A percentile compares a stretch with the other conserved stretches of the same genome.
Evolutionary conservation across 2,888 invertebrate genomes (phyloP).

Genomic region (Drosophila eohydei): DNA sequence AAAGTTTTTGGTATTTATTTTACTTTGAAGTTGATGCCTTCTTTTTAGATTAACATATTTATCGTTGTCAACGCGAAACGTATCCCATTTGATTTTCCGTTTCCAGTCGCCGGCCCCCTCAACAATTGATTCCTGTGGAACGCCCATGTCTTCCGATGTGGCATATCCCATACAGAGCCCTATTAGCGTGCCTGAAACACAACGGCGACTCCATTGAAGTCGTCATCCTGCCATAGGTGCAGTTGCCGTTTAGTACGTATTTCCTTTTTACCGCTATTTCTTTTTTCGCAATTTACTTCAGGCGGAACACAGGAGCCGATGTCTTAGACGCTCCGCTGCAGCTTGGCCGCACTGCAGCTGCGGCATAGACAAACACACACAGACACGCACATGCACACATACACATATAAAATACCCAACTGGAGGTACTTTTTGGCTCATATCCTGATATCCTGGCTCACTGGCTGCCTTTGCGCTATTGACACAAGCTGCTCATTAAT

Average conservation of each 20-base stretch:
- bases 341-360: constrained; percentile 27
- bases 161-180: constrained; percentile 20
- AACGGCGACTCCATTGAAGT: constrained; percentile 59
- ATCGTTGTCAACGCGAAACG: neutral
- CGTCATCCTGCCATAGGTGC: constrained; percentile 58
- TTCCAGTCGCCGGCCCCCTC: neutral
- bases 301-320: constrained; percentile 12
- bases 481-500: constrained; percentile 79
- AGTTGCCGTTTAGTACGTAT: constrained; percentile 54
- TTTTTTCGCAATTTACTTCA: constrained; percentile 11
- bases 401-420: constrained; percentile 10
- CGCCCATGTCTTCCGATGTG: constrained; percentile 29
- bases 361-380: constrained; percentile 12
- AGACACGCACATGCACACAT: neutral
- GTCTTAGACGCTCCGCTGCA: constrained; percentile 33
- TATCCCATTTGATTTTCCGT: no score
- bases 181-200: constrained; percentile 67
- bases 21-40: neutral
- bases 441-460: constrained; percentile 7
- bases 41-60: neutral
- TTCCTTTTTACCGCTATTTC: constrained; percentile 35
- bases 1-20: no score
- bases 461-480: constrained; percentile 51
- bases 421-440: constrained; percentile 4
- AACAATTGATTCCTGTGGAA: neutral